A percentile compares a stretch with the other conserved stretches of the same genome.
Evolutionary conservation across 2,113 vertebrate species (phyloP).

Genomic region (Sander vitreus): DNA sequence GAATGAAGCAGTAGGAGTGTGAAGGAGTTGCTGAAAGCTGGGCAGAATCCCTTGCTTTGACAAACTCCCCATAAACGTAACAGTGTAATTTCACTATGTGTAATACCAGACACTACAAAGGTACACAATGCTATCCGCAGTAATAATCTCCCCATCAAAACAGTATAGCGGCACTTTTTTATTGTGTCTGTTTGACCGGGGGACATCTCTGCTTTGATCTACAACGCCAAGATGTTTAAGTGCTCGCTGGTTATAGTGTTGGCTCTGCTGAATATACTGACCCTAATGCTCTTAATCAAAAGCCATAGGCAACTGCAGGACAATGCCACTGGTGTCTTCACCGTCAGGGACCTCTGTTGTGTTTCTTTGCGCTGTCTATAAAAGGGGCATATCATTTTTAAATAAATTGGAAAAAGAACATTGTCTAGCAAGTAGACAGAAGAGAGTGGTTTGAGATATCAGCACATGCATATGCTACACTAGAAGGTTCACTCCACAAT

Average conservation of each 20-base stretch:
- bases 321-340: neutral
- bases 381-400: neutral
- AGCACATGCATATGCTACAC: neutral
- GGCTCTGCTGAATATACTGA: conserved; percentile 34
- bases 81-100: neutral
- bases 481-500: neutral
- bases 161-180: conserved; percentile 3
- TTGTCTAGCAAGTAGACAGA: too few species aligned
- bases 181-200: conserved; percentile 6
- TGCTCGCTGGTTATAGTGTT: neutral
- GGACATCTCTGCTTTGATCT: conserved; percentile 21
- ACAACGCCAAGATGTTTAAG: conserved; percentile 28
- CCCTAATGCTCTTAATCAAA: conserved; percentile 51
- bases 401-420: neutral
- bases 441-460: neutral
- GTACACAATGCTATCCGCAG: neutral
- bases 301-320: conserved; percentile 10
- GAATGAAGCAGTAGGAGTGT: neutral
- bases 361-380: neutral
- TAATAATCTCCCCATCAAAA: conserved; percentile 15
- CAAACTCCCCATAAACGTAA: neutral
- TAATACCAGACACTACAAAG: neutral
- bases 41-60: neutral
- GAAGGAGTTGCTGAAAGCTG: neutral
- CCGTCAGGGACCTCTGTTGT: neutral